Evolutionary conservation across 53 echinoderm and acorn worm species (phyloP).

Genomic region (Actinopyga echinites): DNA sequence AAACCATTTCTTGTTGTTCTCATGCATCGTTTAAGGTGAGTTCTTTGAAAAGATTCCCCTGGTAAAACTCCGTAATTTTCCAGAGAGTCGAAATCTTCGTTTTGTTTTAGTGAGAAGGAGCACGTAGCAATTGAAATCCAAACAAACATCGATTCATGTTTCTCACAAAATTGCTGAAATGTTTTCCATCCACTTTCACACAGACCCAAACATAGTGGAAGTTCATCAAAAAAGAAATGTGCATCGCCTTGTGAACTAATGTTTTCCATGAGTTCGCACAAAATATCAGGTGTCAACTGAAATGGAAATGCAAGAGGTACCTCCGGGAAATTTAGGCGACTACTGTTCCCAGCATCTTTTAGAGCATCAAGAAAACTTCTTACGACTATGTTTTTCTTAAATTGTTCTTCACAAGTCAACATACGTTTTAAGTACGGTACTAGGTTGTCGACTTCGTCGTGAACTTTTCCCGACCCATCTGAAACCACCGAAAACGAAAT

Average conservation of each 20-base stretch:
- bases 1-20: constrained; percentile 31
- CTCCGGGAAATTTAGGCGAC: not conserved
- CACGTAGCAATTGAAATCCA: constrained; percentile 21
- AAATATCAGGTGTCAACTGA: constrained; percentile 21
- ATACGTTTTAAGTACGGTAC: not conserved
- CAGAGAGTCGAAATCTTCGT: not conserved
- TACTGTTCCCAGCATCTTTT: not conserved
- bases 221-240: constrained; percentile 32
- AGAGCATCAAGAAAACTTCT: not conserved
- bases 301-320: not conserved
- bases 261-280: not conserved
- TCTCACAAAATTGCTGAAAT: not conserved
- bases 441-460: constrained; percentile 1
- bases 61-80: not conserved
- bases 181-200: not conserved
- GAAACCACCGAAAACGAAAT: constrained; percentile 27
- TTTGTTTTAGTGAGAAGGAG: not conserved
- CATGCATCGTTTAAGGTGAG: not conserved
- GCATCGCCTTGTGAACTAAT: not conserved
- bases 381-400: not conserved
- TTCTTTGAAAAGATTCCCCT: not conserved
- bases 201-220: not conserved
- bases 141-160: not conserved
- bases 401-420: not conserved
- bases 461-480: constrained; percentile 15